phyloP scores from a whole-genome alignment of 1,140 invertebrate genomes.

The Nomia melanderi region DNA sequence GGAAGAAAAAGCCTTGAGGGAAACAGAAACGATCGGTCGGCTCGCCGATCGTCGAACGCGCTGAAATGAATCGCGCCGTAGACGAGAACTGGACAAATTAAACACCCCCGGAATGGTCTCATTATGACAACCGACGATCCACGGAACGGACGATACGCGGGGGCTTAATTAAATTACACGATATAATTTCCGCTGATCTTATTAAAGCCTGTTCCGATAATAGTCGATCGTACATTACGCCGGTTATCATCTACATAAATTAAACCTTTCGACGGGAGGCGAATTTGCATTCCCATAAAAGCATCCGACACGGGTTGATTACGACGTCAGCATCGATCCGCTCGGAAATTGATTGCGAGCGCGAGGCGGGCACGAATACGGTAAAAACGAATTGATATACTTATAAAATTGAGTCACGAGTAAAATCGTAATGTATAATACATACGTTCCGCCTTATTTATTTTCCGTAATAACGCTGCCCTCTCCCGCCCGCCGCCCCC shows the following conservation, averaged over 20 bases:
- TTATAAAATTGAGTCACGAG: background rate
- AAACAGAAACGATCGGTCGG: no score
- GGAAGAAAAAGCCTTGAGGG: no score
- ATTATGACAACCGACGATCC: constrained; percentile 11
- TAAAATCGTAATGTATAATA: no score
- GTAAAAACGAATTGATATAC: background rate
- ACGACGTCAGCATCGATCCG: constrained; percentile 1
- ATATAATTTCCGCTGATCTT: constrained; percentile 24
- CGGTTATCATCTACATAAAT: constrained; percentile 32
- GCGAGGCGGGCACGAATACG: background rate
- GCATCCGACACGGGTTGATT: constrained; percentile 5
- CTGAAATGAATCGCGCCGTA: background rate
- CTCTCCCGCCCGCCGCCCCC: no score
- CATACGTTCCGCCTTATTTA: no score
- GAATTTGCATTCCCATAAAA: constrained; percentile 31
- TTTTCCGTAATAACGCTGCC: no score
- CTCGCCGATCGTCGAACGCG: background rate
- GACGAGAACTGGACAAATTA: constrained; percentile 23
- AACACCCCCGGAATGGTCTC: background rate
- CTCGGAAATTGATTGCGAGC: background rate
- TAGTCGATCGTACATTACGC: constrained; percentile 20
- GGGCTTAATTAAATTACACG: constrained; percentile 37
- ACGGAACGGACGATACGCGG: background rate
- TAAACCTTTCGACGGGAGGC: constrained; percentile 1
- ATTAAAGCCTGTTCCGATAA: constrained; percentile 23